Evolutionary conservation across 2,113 vertebrate genomes (phyloP).

Genomic region (Seriola quinqueradiata): DNA sequence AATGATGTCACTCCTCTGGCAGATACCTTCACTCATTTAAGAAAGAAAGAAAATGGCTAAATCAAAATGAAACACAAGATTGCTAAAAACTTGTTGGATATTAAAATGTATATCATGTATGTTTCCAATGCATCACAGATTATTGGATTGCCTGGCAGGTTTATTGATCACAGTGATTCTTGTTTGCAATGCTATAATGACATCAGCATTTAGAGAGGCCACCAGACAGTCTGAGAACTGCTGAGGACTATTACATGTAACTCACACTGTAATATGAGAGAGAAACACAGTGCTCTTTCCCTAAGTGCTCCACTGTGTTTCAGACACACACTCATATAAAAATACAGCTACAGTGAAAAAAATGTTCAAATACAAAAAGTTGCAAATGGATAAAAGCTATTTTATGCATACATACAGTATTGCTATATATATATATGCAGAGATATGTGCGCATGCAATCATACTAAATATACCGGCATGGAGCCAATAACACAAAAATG

Average conservation of each 20-base stretch:
- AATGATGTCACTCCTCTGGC: neutral
- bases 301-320: constrained; percentile 31
- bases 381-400: neutral
- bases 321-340: neutral
- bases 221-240: constrained; percentile 38
- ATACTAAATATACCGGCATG: neutral
- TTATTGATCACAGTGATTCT: constrained; percentile 24
- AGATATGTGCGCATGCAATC: neutral
- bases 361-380: neutral
- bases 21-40: neutral
- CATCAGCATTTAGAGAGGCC: constrained; percentile 23
- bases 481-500: neutral
- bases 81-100: neutral
- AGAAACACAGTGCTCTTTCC: constrained; percentile 1
- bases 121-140: constrained; percentile 1
- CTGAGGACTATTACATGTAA: constrained; percentile 32
- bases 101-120: neutral
- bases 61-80: neutral
- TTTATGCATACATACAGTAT: neutral
- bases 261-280: constrained; percentile 49
- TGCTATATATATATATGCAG: neutral
- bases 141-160: neutral
- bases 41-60: neutral
- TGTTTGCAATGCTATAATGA: neutral
- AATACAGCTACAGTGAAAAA: neutral